Evolutionary conservation across 2,113 vertebrate genomes (phyloP).

Genomic region (Lepus americanus): DNA sequence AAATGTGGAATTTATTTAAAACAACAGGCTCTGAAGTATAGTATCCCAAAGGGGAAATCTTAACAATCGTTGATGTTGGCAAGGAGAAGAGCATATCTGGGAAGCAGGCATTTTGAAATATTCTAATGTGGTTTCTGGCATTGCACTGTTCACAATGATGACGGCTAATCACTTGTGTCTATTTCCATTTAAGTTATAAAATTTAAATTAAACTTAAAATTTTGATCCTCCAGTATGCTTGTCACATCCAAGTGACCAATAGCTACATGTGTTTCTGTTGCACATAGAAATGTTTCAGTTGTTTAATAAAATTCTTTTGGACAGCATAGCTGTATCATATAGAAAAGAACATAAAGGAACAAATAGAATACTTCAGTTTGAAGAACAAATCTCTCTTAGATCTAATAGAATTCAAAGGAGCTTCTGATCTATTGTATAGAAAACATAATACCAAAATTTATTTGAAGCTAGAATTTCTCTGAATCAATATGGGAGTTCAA

Average conservation of each 20-base stretch:
- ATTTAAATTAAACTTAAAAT: neutral
- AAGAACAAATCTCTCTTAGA: neutral
- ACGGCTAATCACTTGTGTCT: neutral
- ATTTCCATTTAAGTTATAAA: neutral
- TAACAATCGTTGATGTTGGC: neutral
- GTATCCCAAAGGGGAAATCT: neutral
- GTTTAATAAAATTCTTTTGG: neutral
- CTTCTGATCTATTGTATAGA: neutral
- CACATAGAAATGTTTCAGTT: neutral
- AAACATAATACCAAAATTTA: neutral
- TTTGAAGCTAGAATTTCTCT: neutral
- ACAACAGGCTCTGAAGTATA: neutral
- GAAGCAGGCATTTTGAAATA: accelerated
- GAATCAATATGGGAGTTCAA: neutral
- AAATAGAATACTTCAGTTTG: neutral
- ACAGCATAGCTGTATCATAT: neutral
- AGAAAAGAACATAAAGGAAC: neutral
- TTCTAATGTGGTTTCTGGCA: neutral
- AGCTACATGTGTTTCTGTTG: neutral
- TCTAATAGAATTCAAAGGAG: neutral
- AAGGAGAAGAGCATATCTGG: neutral
- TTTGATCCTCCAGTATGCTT: neutral
- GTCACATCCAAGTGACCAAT: neutral
- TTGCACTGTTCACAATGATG: neutral
- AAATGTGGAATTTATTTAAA: constrained; percentile 30